Percentiles rank a stretch among this genome's conserved stretches.
phyloP scores from a whole-genome alignment of 2,797 vertebrate species.

The Mormyrus hasselquistii region DNA sequence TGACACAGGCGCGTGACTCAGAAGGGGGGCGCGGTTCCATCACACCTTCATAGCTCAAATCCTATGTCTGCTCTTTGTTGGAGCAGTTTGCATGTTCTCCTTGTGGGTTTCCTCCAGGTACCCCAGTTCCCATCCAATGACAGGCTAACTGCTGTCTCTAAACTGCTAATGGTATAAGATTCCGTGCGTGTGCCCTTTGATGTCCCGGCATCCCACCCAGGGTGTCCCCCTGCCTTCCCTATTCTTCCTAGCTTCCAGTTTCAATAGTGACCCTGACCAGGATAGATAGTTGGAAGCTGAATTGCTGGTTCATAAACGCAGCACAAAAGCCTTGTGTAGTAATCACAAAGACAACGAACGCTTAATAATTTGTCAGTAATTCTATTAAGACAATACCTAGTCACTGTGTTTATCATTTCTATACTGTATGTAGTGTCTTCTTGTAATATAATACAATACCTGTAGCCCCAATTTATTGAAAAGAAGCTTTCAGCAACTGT shows the following conservation, averaged over 20 bases:
- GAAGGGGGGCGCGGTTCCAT: background rate
- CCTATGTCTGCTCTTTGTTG: background rate
- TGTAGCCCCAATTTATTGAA: background rate
- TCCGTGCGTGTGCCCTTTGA: background rate
- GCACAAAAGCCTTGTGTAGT: background rate
- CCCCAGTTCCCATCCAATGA: background rate
- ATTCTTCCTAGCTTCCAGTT: background rate
- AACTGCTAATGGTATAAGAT: background rate
- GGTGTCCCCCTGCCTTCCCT: background rate
- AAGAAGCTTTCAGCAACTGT: conserved; percentile 49
- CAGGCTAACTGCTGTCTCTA: background rate
- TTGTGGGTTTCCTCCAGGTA: background rate
- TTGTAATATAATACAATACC: background rate
- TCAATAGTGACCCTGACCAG: background rate
- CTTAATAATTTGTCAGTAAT: background rate
- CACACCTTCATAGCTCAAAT: background rate
- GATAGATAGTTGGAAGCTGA: background rate
- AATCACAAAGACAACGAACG: background rate
- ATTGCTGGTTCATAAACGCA: background rate
- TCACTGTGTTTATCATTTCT: background rate
- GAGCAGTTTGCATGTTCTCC: background rate
- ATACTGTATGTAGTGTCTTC: too few species aligned
- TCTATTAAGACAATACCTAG: background rate
- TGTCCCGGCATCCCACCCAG: background rate
- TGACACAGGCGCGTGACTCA: background rate